Evolutionary conservation across 1,140 invertebrate genomes (phyloP), one percentile per base, ranked within the genome.

Genomic region (Calephelis nemesis): DNA sequence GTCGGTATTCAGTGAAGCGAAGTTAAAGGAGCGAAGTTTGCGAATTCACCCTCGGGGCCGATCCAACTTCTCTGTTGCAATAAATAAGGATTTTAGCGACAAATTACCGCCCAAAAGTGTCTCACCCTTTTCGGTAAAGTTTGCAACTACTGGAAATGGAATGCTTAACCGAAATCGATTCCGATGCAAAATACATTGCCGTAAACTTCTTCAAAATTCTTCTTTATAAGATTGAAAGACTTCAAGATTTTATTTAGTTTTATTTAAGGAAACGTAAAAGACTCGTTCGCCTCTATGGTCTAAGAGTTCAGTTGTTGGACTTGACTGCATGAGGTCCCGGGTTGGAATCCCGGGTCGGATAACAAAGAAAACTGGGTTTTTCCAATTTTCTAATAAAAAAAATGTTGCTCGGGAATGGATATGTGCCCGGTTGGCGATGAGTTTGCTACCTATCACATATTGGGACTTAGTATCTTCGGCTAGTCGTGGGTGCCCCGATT

Each of bases 41-140:
- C 76, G 82, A 83, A 81, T 81, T 86, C 77, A 76, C 85, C 83
- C 85, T 76, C 81, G 85, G 81, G 85, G 79, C 82, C 84, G 85
- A 86, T 88, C 82, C 84, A 87, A 88, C 77, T 86, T 87, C 84
- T 79, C 80, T 81, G 79, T 87, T 86, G 85, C 85, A 87, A 87
- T 90, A 90, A 90, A 88, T 90, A 87, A 90, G 85, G 85, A 90
- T 90, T 88, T 90, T 88, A 86, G 82, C 85, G 85, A 90, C 85
- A 90, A 88, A 90, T 90, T 88, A 87, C 84, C 84, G 79, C 79
- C 80, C 78, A 78, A 85, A 86, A 83, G 80, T 67, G 65, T 67
- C 65, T 84, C 78, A 82, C 84, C 82, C 81, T 85, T 81, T 77
- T 77, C 77, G 75, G 65, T 70, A 80, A 85, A 87, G 74, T 83